Base-by-base conservation (phyloP, 1,140 invertebrate genomes). In the Chionoecetes opilio region DNA sequence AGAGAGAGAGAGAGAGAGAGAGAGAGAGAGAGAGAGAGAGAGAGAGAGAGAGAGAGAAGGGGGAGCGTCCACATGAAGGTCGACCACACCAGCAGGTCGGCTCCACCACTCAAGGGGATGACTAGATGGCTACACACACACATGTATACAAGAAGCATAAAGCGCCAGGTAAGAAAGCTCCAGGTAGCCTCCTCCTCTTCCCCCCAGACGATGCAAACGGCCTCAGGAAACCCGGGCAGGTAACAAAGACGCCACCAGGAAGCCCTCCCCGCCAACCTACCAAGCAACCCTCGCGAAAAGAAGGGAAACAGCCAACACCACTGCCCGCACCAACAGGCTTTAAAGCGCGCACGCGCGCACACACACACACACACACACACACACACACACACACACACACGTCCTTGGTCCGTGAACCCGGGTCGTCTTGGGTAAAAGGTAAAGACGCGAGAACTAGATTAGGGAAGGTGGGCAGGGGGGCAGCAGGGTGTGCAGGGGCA, bases 41-140 rank as follows among this genome's bases (percentile, higher is more conserved):
- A 38, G 53, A 82, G 53, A 34, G 53, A 82, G 91, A 92, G 53
- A 38, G 91, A 90, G 91, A 82, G 91, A 92, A 63, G 82, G 91
- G 53, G 91, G 14, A 63, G 9, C 14, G 21, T 21, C 29, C 9
- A 37, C 31, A 92, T 35, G 32, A 38, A 29, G 38, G 34, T 34
- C 29, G 75, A 37, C 46, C 26, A 91, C 26, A 6, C 3, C 14
- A 32, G 32, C 3, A 29, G 34, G 26, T 11, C 46, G 46, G 46
- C 11, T 53, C 46, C 46, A 53, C 46, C 46, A 53, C 46, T 53
- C 46, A 41, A 41, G 38, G 46, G 21, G 46, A 53, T 53, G 46
- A 53, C 46, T 53, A 53, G 46, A n/a, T n/a, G n/a, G 11, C 0
- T 17, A 53, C 46, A 53, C 46, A 53, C 46, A 53, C 46, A n/a